Evolutionary conservation across 1,140 invertebrate species (phyloP), one percentile per base, ranked within the genome.

Genomic region (Caerostris extrusa): DNA sequence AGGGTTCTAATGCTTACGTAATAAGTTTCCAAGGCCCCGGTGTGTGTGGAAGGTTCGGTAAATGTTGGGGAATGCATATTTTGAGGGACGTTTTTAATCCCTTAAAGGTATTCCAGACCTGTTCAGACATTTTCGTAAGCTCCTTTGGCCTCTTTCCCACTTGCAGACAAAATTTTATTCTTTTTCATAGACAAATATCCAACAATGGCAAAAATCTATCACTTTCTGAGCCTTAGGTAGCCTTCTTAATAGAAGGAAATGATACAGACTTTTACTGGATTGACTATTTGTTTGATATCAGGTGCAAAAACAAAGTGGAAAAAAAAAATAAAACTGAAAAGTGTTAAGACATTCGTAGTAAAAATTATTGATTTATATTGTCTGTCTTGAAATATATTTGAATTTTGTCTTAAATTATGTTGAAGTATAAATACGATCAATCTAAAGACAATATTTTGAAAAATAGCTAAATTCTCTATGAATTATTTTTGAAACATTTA

Each of bases 31-130:
- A 57, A 83, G 82, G 82, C 19, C 82, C 12, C 56, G 5, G 71
- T 77, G 19, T 77, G 2, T n/a, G 71, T 34, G 61, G 61, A 67
- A 17, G 61, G 4, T n/a, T 67, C 61, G 10, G 61, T 3, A 77
- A 77, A 77, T 53, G 71, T 77, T 77, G 4, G 71, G 71, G 5
- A 77, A 77, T 34, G 69, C 69, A 34, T 71, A 71, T 71, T 71
- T 77, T 77, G 19, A 5, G 71, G 71, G 71, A 50, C 71, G 12
- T 77, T 77, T 77, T 77, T 77, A 77, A 53, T 53, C 71, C 71
- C 71, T 34, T 77, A 12, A 12, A 77, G 71, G 71, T 77, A 34
- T 77, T 5, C 71, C 50, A 34, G 34, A 10, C 34, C 5, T 67
- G 19, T 77, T 77, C 71, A 77, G 50, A 77, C 71, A 50, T 77